These are phyloP conservation scores for Heterodera carotae DNA, from an alignment of 1,140 invertebrate species.

Conservation along the genomic window DNA sequence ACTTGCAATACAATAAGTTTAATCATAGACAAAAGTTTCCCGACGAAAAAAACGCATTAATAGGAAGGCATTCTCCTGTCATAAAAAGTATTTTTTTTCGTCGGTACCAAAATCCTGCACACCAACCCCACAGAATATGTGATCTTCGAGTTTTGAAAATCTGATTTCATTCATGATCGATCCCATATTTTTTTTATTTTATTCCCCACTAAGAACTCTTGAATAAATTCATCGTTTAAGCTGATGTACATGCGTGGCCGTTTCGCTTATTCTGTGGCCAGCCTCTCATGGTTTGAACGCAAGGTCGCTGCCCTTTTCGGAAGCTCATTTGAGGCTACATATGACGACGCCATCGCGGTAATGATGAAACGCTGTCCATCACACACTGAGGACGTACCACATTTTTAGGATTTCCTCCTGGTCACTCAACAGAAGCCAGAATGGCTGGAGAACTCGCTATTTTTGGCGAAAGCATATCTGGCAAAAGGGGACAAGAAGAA, in stretches of 20 bases:
- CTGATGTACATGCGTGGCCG: conserved; percentile 66
- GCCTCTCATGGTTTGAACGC: conserved; percentile 67
- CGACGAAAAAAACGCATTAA: too few relatives aligned
- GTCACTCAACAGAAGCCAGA: conserved; percentile 21
- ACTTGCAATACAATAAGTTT: too few relatives aligned
- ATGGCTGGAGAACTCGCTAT: conserved; percentile 67
- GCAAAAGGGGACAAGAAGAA: conserved; percentile 50
- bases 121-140: too few relatives aligned
- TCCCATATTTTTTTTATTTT: too few relatives aligned
- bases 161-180: too few relatives aligned
- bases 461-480: conserved; percentile 65
- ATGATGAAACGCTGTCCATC: not conserved
- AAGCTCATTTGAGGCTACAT: conserved; percentile 66
- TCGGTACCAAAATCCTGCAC: too few relatives aligned
- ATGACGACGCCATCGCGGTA: conserved; percentile 66
- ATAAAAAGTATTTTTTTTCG: too few relatives aligned
- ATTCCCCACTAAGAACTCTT: too few relatives aligned
- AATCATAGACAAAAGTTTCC: too few relatives aligned
- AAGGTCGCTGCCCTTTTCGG: conserved; percentile 67
- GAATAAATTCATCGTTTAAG: too few relatives aligned
- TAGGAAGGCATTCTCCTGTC: too few relatives aligned
- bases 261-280: conserved; percentile 65
- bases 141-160: too few relatives aligned
- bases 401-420: conserved; percentile 6
- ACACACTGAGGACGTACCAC: not conserved